Evolutionary conservation across 2,888 invertebrate species (phyloP), one percentile per base, ranked within the genome.

Genomic region (Caprella mutica): DNA sequence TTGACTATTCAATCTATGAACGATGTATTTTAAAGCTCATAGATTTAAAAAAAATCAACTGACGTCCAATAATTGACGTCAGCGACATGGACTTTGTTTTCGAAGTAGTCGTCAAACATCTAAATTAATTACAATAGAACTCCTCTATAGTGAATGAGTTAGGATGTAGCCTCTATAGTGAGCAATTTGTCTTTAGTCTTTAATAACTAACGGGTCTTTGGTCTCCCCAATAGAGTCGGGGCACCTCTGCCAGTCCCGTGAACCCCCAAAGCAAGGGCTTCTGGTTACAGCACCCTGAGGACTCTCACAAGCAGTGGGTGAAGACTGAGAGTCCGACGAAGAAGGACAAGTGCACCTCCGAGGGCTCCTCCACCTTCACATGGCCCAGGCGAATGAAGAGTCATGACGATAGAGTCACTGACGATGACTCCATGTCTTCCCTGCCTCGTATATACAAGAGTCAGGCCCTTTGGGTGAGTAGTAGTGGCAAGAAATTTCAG

Each of bases 381-480:
- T 48, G 48, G 48, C 48, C 48, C 5, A 27, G 48, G 21, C 29
- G 48, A n/a, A 30, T 21, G 12, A 48, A 30, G 30, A 23, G 27
- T 8, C 9, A 8, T 8, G 9, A 14, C 9, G 33, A 33, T 14
- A n/a, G 9, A 14, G 17, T 14, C 46, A 14, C 12, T 24, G 38
- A 40, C 55, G 26, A 48, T 26, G 44, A 48, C 24, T 44, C 39
- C 33, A 21, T 59, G 9, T 38, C 43, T 6, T 39, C 50, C n/a
- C 56, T 53, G 40, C 62, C 58, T 38, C 55, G 58, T 43, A 59
- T 62, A 52, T 62, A 56, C 55, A 59, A 59, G 58, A 62, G 62
- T 54, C 62, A 62, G 38, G 62, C 62, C 38, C 58, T 59, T 52
- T 62, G 62, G 62, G 62, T 62, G 54, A 62, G 62, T 62, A 55